Conservation (phyloP, 2,888 invertebrate genomes). For the Loripinus fragilis region DNA sequence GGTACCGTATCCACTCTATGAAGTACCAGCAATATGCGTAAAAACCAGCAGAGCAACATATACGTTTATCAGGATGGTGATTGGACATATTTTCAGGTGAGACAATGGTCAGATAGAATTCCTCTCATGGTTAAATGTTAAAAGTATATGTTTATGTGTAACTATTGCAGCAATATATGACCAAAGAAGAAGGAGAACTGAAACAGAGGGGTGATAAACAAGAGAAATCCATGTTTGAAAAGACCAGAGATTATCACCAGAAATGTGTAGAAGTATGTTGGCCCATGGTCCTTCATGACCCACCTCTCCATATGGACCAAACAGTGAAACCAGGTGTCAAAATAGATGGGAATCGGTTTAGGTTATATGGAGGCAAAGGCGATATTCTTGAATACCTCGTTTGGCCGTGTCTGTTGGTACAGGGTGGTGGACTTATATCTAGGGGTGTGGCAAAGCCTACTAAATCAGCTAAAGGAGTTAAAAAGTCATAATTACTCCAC, state of each 20-base stretch:
- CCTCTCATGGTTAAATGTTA: too few species aligned
- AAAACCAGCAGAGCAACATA: too few species aligned
- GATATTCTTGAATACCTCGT: slow-evolving; percentile 41
- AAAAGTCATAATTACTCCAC: slow-evolving; percentile 2
- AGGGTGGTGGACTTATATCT: slow-evolving; percentile 41
- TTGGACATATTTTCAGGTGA: too few species aligned
- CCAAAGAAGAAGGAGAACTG: not conserved
- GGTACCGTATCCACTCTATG: too few species aligned
- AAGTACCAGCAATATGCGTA: too few species aligned
- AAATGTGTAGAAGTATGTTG: slow-evolving; percentile 48
- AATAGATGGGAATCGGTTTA: slow-evolving; percentile 29
- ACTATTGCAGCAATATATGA: not conserved
- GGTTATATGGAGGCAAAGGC: slow-evolving; percentile 28
- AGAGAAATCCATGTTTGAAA: slow-evolving; percentile 14
- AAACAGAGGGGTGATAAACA: slow-evolving; percentile 12
- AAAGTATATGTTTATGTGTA: too few species aligned
- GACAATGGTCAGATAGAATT: too few species aligned
- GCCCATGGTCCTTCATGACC: slow-evolving; percentile 44
- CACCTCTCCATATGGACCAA: slow-evolving; percentile 40
- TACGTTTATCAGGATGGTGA: too few species aligned
- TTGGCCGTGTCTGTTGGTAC: slow-evolving; percentile 43
- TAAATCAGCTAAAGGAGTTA: not conserved
- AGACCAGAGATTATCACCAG: slow-evolving; percentile 36
- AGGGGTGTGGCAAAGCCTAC: slow-evolving; percentile 39
- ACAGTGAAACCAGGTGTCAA: slow-evolving; percentile 31